These are phyloP conservation scores for Gavialis gangeticus DNA, from an alignment of 2,113 vertebrate species.

Conservation along the genomic window DNA sequence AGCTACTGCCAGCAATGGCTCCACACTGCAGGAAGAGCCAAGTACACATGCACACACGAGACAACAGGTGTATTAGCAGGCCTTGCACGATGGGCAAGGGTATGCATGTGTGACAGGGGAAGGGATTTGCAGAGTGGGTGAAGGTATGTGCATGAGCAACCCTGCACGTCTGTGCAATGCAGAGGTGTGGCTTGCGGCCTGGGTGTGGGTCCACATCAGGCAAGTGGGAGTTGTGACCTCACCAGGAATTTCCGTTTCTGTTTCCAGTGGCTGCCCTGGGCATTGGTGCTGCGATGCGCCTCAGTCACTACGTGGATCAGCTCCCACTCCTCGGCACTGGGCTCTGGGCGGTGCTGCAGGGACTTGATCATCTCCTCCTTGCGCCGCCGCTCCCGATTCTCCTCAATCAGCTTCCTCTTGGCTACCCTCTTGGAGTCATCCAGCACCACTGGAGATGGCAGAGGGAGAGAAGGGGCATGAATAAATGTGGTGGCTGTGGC, in stretches of 20 bases:
- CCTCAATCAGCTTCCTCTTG: slow-evolving; percentile 96
- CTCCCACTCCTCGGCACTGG: slow-evolving; percentile 92
- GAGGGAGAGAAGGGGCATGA: not conserved
- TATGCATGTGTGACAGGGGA: too few relatives aligned
- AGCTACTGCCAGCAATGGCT: not conserved
- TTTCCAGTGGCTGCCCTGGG: slow-evolving; percentile 97
- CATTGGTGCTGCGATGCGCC: slow-evolving; percentile 95
- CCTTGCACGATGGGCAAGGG: not conserved
- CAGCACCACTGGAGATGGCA: slow-evolving; percentile 88
- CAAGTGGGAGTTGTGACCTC: slow-evolving; percentile 29
- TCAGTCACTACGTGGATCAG: slow-evolving; percentile 93
- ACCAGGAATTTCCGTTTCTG: slow-evolving; percentile 99
- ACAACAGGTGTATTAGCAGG: not conserved
- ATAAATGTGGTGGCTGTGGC: not conserved
- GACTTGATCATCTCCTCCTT: slow-evolving; percentile 95
- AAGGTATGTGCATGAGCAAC: not conserved
- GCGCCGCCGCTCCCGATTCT: slow-evolving; percentile 93
- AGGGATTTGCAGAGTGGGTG: not conserved
- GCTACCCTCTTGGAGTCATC: slow-evolving; percentile 96
- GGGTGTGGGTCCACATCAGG: not conserved
- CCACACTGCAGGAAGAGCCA: not conserved
- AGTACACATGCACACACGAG: not conserved
- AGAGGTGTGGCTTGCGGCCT: not conserved
- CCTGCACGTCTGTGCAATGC: too few relatives aligned
- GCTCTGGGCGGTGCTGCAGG: slow-evolving; percentile 91